Evolutionary conservation across 2,113 vertebrate species (phyloP).

Genomic region (Oryzias melastigma): DNA sequence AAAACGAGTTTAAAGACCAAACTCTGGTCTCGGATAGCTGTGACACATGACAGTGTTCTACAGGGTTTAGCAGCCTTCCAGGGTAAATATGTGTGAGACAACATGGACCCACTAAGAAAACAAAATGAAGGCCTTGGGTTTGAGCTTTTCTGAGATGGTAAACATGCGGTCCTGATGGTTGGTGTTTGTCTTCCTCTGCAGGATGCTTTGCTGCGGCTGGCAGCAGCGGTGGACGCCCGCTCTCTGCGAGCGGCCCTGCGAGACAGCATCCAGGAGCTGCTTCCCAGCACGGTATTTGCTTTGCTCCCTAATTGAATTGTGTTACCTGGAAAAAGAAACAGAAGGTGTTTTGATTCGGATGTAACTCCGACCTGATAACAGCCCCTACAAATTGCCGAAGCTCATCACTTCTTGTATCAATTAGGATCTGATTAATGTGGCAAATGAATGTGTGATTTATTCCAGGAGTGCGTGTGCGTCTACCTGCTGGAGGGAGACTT

Average conservation of each 20-base stretch:
- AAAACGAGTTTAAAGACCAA: conserved; percentile 24
- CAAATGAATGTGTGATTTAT: conserved; percentile 29
- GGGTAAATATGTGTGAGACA: conserved; percentile 33
- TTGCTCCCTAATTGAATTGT: conserved; percentile 8
- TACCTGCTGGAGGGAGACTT: conserved; percentile 85
- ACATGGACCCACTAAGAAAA: conserved; percentile 31
- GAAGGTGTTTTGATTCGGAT: conserved; percentile 17
- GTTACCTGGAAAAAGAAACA: conserved; percentile 6
- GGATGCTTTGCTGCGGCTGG: conserved; percentile 86
- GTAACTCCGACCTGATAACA: conserved; percentile 1
- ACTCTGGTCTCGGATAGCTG: conserved; percentile 24
- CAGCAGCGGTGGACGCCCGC: conserved; percentile 75
- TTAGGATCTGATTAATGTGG: conserved; percentile 31
- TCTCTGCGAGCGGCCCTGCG: conserved; percentile 79
- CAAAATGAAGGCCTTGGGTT: conserved; percentile 34
- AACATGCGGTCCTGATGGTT: conserved; percentile 45
- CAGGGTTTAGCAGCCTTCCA: conserved; percentile 35
- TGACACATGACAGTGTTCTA: conserved; percentile 38
- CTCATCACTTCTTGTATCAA: conserved; percentile 34
- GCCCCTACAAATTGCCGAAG: conserved; percentile 22
- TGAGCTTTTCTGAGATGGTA: conserved; percentile 23
- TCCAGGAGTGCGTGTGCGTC: conserved; percentile 86
- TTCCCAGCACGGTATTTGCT: conserved; percentile 74
- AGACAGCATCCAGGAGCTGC: conserved; percentile 79
- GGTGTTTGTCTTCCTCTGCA: conserved; percentile 70